A percentile compares a stretch with the other conserved stretches of the same genome.
These are phyloP conservation scores for Drosophila yooni DNA, from an alignment of 2,888 invertebrate species.

Conservation along the genomic window DNA sequence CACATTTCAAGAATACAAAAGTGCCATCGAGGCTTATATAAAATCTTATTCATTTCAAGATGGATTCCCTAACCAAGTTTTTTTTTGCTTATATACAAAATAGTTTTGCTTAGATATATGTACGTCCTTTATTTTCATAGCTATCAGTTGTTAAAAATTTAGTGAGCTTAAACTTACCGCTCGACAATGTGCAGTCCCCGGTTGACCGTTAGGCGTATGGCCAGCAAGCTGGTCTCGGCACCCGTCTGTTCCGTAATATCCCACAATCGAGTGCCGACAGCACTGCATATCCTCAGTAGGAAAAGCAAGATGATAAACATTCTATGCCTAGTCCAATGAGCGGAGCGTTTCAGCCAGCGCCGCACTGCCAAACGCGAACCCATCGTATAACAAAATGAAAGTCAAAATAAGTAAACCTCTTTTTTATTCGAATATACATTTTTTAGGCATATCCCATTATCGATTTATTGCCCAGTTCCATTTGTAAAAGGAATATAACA, in stretches of 20 bases:
- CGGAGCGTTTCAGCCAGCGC: slow-evolving; percentile 3
- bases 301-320: not conserved
- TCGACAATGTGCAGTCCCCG: slow-evolving; percentile 69
- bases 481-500: slow-evolving; percentile 82
- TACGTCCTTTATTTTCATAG: not conserved
- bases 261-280: slow-evolving; percentile 20
- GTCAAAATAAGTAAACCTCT: not conserved
- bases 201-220: slow-evolving; percentile 72
- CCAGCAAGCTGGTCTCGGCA: slow-evolving; percentile 76
- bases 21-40: not conserved
- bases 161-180: slow-evolving; percentile 55
- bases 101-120: not conserved
- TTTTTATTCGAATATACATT: slow-evolving; percentile 36
- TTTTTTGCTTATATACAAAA: not conserved
- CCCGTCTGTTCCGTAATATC: slow-evolving; percentile 67
- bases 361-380: slow-evolving; percentile 11
- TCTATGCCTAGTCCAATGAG: not conserved
- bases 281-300: not conserved
- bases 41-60: not conserved
- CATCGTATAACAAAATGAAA: slow-evolving; percentile 23
- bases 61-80: too few species aligned
- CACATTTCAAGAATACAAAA: not conserved
- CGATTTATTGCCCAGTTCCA: slow-evolving; percentile 76
- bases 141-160: not conserved
- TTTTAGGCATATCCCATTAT: slow-evolving; percentile 45